phyloP scores from a whole-genome alignment of 2,888 invertebrate genomes.

The Gerosis bhagava region DNA sequence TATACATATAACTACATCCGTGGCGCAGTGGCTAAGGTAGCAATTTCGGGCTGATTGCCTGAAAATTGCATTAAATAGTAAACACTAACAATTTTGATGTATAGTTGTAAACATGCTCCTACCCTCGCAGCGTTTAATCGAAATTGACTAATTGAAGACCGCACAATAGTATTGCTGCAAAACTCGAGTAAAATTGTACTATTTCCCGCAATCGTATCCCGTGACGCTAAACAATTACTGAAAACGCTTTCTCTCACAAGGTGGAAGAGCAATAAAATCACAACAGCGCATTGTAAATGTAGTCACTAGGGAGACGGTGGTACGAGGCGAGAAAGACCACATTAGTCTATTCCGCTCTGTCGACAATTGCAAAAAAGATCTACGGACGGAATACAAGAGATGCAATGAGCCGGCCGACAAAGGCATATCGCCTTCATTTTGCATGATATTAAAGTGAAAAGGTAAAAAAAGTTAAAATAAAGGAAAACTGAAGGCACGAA shows the following conservation, averaged over 20 bases:
- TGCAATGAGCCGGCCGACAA: conserved; percentile 59
- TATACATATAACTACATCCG: too few relatives aligned
- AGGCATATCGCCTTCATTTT: conserved; percentile 63
- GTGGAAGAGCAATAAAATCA: conserved; percentile 38
- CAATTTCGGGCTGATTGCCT: too few relatives aligned
- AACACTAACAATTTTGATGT: too few relatives aligned
- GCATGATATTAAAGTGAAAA: conserved; percentile 70
- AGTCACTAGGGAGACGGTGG: conserved; percentile 18
- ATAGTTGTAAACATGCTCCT: too few relatives aligned
- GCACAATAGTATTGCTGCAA: conserved; percentile 4
- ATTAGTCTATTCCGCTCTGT: conserved; percentile 21
- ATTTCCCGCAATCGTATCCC: conserved; percentile 28
- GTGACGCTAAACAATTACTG: conserved; percentile 32
- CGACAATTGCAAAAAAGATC: conserved; percentile 38
- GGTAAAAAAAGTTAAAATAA: conserved; percentile 61
- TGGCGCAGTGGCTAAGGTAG: too few relatives aligned
- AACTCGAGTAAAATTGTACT: conserved; percentile 12
- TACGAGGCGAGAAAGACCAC: conserved; percentile 5
- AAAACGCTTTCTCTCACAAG: conserved; percentile 39
- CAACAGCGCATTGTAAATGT: conserved; percentile 27
- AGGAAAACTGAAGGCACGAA: conserved; percentile 58
- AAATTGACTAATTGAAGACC: conserved; percentile 8
- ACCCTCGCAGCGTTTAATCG: conserved; percentile 5
- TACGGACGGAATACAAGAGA: conserved; percentile 56
- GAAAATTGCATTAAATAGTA: too few relatives aligned